These are phyloP conservation scores for Drosophila teissieri DNA, from an alignment of 1,140 invertebrate genomes.

Conservation along the genomic window DNA sequence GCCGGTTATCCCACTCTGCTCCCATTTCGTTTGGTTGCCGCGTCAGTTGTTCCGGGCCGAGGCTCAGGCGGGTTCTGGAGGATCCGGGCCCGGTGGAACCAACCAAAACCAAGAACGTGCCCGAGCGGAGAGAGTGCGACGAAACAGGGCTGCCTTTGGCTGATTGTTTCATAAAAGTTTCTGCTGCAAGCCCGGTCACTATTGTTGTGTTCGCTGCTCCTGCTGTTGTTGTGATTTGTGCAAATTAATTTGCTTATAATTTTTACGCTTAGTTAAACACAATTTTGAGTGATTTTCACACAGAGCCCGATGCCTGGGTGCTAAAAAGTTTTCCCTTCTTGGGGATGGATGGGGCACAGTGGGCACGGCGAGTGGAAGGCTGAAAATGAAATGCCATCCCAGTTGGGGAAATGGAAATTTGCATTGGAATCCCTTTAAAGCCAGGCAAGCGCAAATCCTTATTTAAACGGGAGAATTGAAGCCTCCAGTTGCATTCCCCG, in stretches of 20 bases:
- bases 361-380: constrained; percentile 5
- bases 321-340: constrained; percentile 62
- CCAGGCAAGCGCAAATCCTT: constrained; percentile 8
- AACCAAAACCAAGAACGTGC: constrained; percentile 14
- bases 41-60: constrained; percentile 43
- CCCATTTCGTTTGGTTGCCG: constrained; percentile 62
- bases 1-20: constrained; percentile 59
- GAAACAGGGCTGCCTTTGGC: constrained; percentile 49
- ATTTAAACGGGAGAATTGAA: constrained; percentile 7
- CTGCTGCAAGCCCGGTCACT: constrained; percentile 63
- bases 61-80: constrained; percentile 27
- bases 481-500: constrained; percentile 29
- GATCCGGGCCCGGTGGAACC: constrained; percentile 14
- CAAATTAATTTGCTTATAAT: constrained; percentile 83
- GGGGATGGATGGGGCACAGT: constrained; percentile 43
- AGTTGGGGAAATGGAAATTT: constrained; percentile 10
- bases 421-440: constrained; percentile 33
- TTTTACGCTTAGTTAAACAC: constrained; percentile 83
- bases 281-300: constrained; percentile 83
- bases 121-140: background rate
- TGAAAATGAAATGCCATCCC: background rate
- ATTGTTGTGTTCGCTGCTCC: constrained; percentile 54
- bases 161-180: constrained; percentile 82
- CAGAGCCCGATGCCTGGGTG: constrained; percentile 69
- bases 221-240: constrained; percentile 72